Conservation (phyloP, 2,888 invertebrate genomes). For the Protodeltote pygarga region DNA sequence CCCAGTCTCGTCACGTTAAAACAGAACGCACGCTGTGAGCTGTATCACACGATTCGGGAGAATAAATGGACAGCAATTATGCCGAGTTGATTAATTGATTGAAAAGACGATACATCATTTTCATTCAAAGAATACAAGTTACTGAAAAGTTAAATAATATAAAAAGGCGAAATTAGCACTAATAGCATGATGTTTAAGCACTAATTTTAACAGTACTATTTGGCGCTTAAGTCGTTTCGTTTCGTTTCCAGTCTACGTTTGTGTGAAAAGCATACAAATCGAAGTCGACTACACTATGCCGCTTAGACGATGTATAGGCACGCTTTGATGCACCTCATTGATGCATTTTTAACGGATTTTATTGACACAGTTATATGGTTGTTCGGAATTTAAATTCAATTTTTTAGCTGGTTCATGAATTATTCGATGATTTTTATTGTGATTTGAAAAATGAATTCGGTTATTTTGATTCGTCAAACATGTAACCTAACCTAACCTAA, state of each 20-base stretch:
- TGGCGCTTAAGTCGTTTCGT: conserved; percentile 47
- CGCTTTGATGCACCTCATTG: conserved; percentile 45
- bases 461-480: too few species aligned
- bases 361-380: conserved; percentile 28
- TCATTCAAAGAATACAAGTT: too few species aligned
- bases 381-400: conserved; percentile 28
- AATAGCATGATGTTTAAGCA: conserved; percentile 50
- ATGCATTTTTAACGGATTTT: conserved; percentile 41
- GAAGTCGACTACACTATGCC: conserved; percentile 36
- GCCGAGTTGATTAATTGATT: too few species aligned
- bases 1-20: too few species aligned
- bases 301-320: conserved; percentile 35
- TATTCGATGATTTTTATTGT: conserved; percentile 12
- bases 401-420: conserved; percentile 30
- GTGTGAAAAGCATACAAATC: conserved; percentile 58
- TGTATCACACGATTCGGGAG: too few species aligned
- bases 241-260: conserved; percentile 12
- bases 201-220: conserved; percentile 54
- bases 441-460: too few species aligned
- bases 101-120: too few species aligned
- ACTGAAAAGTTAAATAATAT: not conserved
- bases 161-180: conserved; percentile 32
- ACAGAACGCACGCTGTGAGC: too few species aligned
- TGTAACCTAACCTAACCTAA: too few species aligned
- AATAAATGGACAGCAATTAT: too few species aligned